phyloP scores from a whole-genome alignment of 92 coral and sea anemone genomes.

The Phenganax subtilis region DNA sequence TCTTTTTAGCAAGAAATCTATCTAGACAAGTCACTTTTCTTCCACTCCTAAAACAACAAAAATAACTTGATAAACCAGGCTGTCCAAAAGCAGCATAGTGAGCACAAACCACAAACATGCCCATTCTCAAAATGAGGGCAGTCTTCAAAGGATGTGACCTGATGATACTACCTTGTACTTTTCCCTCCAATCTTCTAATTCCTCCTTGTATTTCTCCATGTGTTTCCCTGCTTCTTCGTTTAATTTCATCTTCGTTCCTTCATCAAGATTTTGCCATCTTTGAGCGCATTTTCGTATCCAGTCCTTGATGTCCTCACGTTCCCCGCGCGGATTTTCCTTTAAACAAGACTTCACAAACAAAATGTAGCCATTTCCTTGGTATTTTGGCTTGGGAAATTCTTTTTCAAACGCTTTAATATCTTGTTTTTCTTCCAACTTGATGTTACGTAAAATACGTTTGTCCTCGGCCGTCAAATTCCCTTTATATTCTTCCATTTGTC shows the following conservation, averaged over 20 bases:
- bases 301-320: slow-evolving; percentile 40
- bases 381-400: slow-evolving; percentile 56
- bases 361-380: slow-evolving; percentile 51
- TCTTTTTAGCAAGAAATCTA: not conserved
- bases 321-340: slow-evolving; percentile 42
- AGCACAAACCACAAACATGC: not conserved
- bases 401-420: slow-evolving; percentile 54
- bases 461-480: slow-evolving; percentile 45
- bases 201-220: slow-evolving; percentile 55
- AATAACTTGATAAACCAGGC: not conserved
- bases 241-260: slow-evolving; percentile 43
- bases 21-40: not conserved
- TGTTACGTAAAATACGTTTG: slow-evolving; percentile 43
- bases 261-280: slow-evolving; percentile 55
- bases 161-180: slow-evolving; percentile 38
- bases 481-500: slow-evolving; percentile 47
- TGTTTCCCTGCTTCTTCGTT: slow-evolving; percentile 49
- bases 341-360: slow-evolving; percentile 51
- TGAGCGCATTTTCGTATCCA: slow-evolving; percentile 53
- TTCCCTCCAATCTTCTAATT: slow-evolving; percentile 61
- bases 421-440: slow-evolving; percentile 20
- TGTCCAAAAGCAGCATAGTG: not conserved
- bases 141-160: too few relatives aligned
- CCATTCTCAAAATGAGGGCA: too few relatives aligned
- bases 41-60: slow-evolving; percentile 30